Evolutionary conservation across 1,140 invertebrate species (phyloP).

Genomic region (Probaryconus sp.): DNA sequence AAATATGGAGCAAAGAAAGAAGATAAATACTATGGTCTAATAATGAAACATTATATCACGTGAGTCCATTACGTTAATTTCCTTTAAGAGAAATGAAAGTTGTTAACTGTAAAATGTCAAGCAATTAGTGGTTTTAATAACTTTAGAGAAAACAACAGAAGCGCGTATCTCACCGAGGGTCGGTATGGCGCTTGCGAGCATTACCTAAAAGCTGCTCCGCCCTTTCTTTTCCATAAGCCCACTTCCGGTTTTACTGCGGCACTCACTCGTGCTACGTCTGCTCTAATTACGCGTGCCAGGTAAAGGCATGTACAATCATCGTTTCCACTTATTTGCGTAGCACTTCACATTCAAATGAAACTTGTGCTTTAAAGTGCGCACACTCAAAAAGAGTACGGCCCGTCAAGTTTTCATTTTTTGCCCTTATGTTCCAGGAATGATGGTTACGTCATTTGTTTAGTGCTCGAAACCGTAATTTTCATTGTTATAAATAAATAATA

Average conservation of each 20-base stretch:
- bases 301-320: slow-evolving; percentile 41
- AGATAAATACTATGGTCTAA: too few relatives aligned
- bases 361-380: slow-evolving; percentile 1
- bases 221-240: slow-evolving; percentile 14
- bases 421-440: neutral
- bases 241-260: slow-evolving; percentile 32
- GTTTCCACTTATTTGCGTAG: slow-evolving; percentile 32
- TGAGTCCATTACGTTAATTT: too few relatives aligned
- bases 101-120: slow-evolving; percentile 19
- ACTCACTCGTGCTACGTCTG: slow-evolving; percentile 1
- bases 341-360: slow-evolving; percentile 40
- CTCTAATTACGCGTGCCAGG: slow-evolving; percentile 42
- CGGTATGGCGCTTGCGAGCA: too few relatives aligned
- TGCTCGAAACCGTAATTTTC: too few relatives aligned
- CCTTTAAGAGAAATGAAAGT: slow-evolving; percentile 24
- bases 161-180: slow-evolving; percentile 6
- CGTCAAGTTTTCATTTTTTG: slow-evolving; percentile 4
- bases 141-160: slow-evolving; percentile 17
- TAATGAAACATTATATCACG: too few relatives aligned
- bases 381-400: slow-evolving; percentile 4
- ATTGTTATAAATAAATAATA: too few relatives aligned
- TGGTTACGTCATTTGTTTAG: too few relatives aligned
- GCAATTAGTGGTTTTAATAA: slow-evolving; percentile 33
- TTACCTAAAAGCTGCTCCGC: slow-evolving; percentile 8
- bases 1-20: too few relatives aligned